Conservation (phyloP, 2,888 invertebrate species). For the Sialis fuliginosa region DNA sequence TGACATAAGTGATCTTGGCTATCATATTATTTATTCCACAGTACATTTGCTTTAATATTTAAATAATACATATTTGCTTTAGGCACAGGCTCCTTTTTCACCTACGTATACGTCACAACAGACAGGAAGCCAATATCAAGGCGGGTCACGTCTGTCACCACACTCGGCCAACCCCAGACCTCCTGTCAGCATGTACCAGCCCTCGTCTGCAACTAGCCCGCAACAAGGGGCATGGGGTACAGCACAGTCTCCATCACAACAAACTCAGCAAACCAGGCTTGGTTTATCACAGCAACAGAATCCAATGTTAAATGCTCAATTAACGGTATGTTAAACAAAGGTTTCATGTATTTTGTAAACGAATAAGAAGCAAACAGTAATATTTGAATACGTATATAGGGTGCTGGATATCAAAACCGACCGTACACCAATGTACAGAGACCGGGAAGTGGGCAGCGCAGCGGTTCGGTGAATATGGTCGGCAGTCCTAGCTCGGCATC, state of each 20-base stretch:
- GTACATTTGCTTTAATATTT: too few relatives aligned
- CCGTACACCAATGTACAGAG: conserved; percentile 7
- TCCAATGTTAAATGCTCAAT: conserved; percentile 76
- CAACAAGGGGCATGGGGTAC: background rate
- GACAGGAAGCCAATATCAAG: conserved; percentile 11
- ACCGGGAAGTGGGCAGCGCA: conserved; percentile 13
- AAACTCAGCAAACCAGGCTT: conserved; percentile 34
- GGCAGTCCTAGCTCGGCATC: conserved; percentile 32
- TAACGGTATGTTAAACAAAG: conserved; percentile 50
- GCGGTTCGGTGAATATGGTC: conserved; percentile 26
- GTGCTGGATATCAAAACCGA: conserved; percentile 1
- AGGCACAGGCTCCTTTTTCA: too few relatives aligned
- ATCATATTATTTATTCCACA: too few relatives aligned
- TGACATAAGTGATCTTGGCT: too few relatives aligned
- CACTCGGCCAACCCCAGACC: conserved; percentile 23
- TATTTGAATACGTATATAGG: conserved; percentile 1
- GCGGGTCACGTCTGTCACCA: conserved; percentile 34
- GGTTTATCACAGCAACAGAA: conserved; percentile 62
- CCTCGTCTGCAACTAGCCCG: too few relatives aligned
- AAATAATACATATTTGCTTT: too few relatives aligned
- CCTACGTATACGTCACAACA: too few relatives aligned
- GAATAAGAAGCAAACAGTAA: background rate
- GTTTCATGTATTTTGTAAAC: conserved; percentile 10
- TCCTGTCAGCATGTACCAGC: too few relatives aligned
- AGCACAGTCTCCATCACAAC: conserved; percentile 18